Conservation (phyloP, 2,888 invertebrate species). For the Invenusta paracnida region DNA sequence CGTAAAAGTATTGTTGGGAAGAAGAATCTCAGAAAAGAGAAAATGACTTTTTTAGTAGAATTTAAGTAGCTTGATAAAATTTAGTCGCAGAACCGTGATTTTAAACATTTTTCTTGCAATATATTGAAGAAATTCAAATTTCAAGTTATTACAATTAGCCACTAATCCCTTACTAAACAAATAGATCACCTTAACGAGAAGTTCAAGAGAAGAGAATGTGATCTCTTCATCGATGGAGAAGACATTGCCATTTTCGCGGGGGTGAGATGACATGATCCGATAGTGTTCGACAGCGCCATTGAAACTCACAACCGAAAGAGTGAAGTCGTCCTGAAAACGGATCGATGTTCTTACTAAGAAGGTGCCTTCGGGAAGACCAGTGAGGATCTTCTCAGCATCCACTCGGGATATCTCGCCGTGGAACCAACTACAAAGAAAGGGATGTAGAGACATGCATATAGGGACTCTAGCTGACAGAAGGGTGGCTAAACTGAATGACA, state of each 20-base stretch:
- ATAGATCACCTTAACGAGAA: conserved; percentile 1
- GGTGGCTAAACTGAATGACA: no score
- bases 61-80: no score
- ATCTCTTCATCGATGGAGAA: conserved; percentile 18
- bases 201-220: background rate
- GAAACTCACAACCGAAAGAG: background rate
- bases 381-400: background rate
- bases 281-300: conserved; percentile 8
- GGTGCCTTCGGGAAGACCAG: background rate
- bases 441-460: no score
- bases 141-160: no score
- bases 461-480: no score
- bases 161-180: no score
- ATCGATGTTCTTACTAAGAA: background rate
- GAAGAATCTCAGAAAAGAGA: no score
- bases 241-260: background rate
- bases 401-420: conserved; percentile 2
- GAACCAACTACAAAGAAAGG: conserved; percentile 22
- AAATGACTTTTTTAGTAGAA: no score
- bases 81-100: no score
- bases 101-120: no score
- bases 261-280: background rate
- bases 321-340: conserved; percentile 1
- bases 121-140: no score
- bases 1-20: no score